Conservation (phyloP, 2,113 vertebrate species). For the Rousettus leschenaultii region DNA sequence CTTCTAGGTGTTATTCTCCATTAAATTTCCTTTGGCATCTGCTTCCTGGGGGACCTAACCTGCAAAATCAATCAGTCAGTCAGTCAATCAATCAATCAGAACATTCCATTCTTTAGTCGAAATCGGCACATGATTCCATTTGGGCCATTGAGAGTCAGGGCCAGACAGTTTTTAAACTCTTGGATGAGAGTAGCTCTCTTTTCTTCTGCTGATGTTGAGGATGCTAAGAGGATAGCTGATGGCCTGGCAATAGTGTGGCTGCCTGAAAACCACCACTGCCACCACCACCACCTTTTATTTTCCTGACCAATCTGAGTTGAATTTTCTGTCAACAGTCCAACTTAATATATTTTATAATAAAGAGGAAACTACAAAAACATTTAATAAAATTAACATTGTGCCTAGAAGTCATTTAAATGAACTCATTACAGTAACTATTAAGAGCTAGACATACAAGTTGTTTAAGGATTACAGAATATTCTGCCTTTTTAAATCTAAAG, state of each 20-base stretch:
- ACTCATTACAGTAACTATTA: not conserved
- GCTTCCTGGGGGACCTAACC: not conserved
- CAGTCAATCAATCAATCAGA: not conserved
- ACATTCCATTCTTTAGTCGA: not conserved
- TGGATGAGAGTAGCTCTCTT: not conserved
- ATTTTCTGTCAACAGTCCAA: not conserved
- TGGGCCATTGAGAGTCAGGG: not conserved
- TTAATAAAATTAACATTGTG: slow-evolving; percentile 15
- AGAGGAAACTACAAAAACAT: not conserved
- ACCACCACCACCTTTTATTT: not conserved
- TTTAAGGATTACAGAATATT: not conserved
- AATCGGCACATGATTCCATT: not conserved
- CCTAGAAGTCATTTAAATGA: slow-evolving; percentile 26
- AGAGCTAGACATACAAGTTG: not conserved
- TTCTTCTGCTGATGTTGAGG: not conserved
- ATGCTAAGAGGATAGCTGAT: not conserved
- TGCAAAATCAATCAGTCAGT: not conserved
- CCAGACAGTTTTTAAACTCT: not conserved
- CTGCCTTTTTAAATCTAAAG: not conserved
- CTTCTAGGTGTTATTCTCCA: not conserved
- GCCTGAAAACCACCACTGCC: not conserved
- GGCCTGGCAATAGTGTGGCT: not conserved
- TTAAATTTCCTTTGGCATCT: not conserved
- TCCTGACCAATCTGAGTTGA: not conserved
- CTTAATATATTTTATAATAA: not conserved